Conservation (phyloP, 2,113 vertebrate species). For the Calyptommatus sinebrachiatus region DNA sequence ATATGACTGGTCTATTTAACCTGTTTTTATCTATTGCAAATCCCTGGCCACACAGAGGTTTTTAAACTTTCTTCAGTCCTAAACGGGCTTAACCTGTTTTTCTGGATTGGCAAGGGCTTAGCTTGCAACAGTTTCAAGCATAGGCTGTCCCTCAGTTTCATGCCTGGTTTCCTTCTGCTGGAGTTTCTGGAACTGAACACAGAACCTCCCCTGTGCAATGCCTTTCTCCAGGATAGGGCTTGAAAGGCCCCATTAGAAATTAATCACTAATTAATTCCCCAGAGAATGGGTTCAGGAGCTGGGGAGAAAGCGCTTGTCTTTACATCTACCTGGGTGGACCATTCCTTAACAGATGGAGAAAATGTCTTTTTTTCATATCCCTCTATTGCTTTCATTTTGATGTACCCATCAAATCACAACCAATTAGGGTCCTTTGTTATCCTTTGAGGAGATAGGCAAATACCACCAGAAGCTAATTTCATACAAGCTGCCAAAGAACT, state of each 20-base stretch:
- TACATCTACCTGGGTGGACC: not conserved
- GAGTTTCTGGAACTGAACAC: not conserved
- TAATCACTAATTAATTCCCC: not conserved
- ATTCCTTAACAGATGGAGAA: not conserved
- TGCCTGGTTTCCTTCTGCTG: not conserved
- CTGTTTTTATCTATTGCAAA: too few species aligned
- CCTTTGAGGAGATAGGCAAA: constrained; percentile 8
- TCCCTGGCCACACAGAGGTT: too few species aligned
- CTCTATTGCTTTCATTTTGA: not conserved
- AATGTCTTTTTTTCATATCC: not conserved
- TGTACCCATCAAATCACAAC: not conserved
- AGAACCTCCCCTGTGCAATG: not conserved
- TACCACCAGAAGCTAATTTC: constrained; percentile 17
- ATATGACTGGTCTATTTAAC: too few species aligned
- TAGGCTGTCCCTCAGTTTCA: not conserved
- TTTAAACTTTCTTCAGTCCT: too few species aligned
- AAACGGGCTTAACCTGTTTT: too few species aligned
- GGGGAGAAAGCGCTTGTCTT: not conserved
- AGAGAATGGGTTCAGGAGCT: not conserved
- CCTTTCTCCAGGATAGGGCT: not conserved
- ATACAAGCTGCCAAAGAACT: constrained; percentile 9
- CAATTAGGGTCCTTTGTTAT: constrained; percentile 3
- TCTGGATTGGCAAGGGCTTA: too few species aligned
- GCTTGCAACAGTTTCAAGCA: not conserved
- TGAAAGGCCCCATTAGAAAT: not conserved